Conservation (phyloP, 2,888 invertebrate genomes). For the Steinernema carpocapsae region DNA sequence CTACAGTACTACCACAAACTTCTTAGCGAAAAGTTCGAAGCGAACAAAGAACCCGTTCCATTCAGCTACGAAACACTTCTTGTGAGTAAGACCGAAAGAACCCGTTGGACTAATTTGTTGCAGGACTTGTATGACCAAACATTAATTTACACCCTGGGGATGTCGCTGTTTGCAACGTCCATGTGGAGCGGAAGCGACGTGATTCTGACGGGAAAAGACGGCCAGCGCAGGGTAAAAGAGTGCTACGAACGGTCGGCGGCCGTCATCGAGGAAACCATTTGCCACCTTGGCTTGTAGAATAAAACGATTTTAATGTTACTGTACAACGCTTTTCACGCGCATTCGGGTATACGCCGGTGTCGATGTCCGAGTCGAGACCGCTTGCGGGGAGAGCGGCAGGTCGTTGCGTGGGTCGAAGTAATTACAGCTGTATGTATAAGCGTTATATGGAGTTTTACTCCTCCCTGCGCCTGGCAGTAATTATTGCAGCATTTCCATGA, state of each 20-base stretch:
- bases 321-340: background rate
- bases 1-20: background rate
- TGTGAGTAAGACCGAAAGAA: background rate
- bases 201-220: conserved; percentile 18
- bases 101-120: background rate
- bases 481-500: too few species aligned
- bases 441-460: too few species aligned
- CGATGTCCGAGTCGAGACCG: too few species aligned
- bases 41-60: background rate
- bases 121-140: conserved; percentile 7
- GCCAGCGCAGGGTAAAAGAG: background rate
- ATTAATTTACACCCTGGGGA: background rate
- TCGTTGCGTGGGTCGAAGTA: too few species aligned
- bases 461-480: too few species aligned
- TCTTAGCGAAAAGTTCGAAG: conserved; percentile 7
- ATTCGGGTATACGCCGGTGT: too few species aligned
- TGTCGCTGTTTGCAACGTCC: conserved; percentile 23
- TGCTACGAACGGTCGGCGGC: conserved; percentile 17
- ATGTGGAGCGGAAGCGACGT: conserved; percentile 10
- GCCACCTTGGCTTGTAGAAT: background rate
- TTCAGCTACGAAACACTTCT: background rate
- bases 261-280: background rate
- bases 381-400: too few species aligned
- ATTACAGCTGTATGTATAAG: too few species aligned
- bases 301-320: background rate